These are phyloP conservation scores for Ethmia dodecea DNA, from an alignment of 2,888 invertebrate species.

Conservation along the genomic window DNA sequence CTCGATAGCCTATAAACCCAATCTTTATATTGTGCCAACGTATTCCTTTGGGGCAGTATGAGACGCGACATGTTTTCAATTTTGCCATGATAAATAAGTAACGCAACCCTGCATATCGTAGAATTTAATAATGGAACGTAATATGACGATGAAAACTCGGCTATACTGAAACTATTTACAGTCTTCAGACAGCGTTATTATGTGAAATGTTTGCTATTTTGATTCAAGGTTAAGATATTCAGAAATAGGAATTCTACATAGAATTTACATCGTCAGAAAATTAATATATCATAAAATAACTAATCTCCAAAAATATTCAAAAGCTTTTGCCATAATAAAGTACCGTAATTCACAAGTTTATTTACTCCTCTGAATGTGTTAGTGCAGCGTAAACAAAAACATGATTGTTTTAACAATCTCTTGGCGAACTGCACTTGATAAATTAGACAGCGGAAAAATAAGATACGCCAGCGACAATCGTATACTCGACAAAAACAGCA, in stretches of 20 bases:
- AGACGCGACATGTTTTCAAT: slow-evolving; percentile 55
- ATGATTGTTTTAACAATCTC: slow-evolving; percentile 26
- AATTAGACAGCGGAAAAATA: slow-evolving; percentile 48
- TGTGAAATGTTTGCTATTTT: no score
- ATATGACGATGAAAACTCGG: slow-evolving; percentile 43
- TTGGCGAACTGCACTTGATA: slow-evolving; percentile 34
- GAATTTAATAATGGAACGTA: slow-evolving; percentile 58
- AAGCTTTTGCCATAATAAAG: slow-evolving; percentile 19
- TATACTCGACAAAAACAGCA: no score
- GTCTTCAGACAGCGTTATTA: no score
- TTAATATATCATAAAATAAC: no score
- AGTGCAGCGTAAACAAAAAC: slow-evolving; percentile 23
- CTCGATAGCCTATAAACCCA: slow-evolving; percentile 54
- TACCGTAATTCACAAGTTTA: slow-evolving; percentile 4
- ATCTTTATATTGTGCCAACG: slow-evolving; percentile 62
- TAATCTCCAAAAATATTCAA: no score
- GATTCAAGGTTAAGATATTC: no score
- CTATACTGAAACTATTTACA: slow-evolving; percentile 63
- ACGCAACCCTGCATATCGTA: slow-evolving; percentile 30
- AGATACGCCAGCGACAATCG: no score
- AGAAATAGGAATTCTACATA: no score
- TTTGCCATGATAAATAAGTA: slow-evolving; percentile 58
- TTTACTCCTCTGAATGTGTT: slow-evolving; percentile 24
- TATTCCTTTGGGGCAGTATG: slow-evolving; percentile 32
- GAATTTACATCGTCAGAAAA: no score